Base-by-base conservation (phyloP, 2,113 vertebrate genomes). In the Rattus rattus region DNA sequence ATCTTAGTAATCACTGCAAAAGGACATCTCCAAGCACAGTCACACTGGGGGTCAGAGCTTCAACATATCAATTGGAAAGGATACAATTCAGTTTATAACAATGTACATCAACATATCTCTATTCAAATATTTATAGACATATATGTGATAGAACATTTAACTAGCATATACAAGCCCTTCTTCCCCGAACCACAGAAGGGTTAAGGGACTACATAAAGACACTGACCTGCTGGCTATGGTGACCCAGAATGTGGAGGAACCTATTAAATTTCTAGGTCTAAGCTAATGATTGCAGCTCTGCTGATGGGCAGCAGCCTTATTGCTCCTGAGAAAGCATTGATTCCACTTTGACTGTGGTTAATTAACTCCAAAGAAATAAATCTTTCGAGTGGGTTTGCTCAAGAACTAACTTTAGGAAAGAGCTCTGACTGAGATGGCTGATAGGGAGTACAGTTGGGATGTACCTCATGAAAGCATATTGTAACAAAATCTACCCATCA, bases 301-400 rank as follows among this genome's bases (percentile, higher is more conserved):
- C 61, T 95, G 52, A 87, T 43, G 85, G 52, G 20, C 73, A 77
- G 30, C 30, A 85, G 49, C 85, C 39, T 20, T 70, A 6, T 69
- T 91, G 84, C 86, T 95, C 70, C 89, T 83, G 54, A 94, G 39
- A 91, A 49, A 33, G 39, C 93, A 94, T 30, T 89, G 76, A 94
- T 96, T 97, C 96, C 6, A 83, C 49, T 86, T 96, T 76, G 43
- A 96, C 63, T 86, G 36, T 30, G 43, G 83, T 97, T 96, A 94
- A 96, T 97, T 97, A 92, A 95, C 88, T 39, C 54, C 17, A 92
- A 96, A 97, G 85, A 97, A 96, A 89, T 90, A 95, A 95, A 96
- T 92, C 65, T 77, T 94, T 28, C 70, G 11, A 83, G 47, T 90
- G 43, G 83, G 30, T 94, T 93, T 95, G 67, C 93, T 81, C 80